phyloP scores from a whole-genome alignment of 2,797 vertebrate species.

The Dermochelys coriacea region DNA sequence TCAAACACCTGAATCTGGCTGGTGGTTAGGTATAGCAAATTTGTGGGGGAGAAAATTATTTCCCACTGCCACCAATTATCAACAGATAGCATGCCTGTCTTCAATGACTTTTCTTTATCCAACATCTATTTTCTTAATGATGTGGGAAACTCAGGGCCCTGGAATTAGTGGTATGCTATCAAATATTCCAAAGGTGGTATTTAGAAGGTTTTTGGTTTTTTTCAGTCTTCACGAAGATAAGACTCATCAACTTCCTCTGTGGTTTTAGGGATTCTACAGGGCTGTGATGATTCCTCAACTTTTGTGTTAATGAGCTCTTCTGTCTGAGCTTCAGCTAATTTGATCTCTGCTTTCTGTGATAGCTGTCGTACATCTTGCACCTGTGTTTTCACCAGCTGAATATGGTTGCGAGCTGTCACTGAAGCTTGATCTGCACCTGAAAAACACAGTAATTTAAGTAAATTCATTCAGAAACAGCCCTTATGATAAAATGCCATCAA shows the following conservation, averaged over 20 bases:
- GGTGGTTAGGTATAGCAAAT: constrained; percentile 14
- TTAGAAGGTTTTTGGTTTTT: background rate
- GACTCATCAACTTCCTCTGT: constrained; percentile 82
- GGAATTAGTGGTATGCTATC: background rate
- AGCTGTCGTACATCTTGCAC: constrained; percentile 88
- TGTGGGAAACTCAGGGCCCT: background rate
- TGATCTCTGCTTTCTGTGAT: constrained; percentile 88
- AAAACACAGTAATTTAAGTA: background rate
- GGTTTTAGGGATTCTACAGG: constrained; percentile 4
- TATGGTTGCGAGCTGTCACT: constrained; percentile 84
- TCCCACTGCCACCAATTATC: background rate
- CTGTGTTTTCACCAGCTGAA: constrained; percentile 89
- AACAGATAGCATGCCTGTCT: background rate
- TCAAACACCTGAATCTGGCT: background rate
- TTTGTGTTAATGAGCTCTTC: constrained; percentile 88
- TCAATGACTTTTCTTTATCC: constrained; percentile 2
- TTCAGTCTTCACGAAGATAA: constrained; percentile 95
- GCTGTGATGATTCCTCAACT: constrained; percentile 25
- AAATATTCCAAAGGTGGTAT: fast-evolving
- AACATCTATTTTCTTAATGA: background rate
- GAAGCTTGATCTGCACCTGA: constrained; percentile 93
- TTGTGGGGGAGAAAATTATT: fast-evolving
- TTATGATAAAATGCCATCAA: background rate
- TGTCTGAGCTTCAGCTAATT: constrained; percentile 89
- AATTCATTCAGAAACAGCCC: background rate